Evolutionary conservation across 2,888 invertebrate species (phyloP), one percentile per base, ranked within the genome.

Genomic region (Aspidapion aeneum): DNA sequence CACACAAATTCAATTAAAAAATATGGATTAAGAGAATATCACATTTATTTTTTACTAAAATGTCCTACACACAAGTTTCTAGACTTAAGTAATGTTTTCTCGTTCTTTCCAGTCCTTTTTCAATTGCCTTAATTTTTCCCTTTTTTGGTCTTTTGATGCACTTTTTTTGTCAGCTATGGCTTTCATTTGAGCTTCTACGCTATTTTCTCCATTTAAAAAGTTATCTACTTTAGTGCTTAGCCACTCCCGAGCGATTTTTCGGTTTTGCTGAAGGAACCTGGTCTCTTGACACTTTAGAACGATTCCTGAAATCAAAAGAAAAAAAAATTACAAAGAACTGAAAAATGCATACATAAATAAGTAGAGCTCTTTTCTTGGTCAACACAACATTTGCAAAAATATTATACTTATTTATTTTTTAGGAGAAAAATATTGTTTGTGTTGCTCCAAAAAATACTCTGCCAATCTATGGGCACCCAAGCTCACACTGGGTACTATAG

Each of bases 271-370:
- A 66, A 93, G 85, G 63, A 90, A 88, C 73, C 98, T 85, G 61
- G 93, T 90, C 66, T 89, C 86, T 74, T 99, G 98, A 74, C 94
- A 94, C 82, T 97, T 95, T 1, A 96, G 86, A 1, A 92, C 85
- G 60, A 90, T 84, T 20, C 92, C 90, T 89, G 76, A 49, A 89
- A 90, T 35, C 12, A 7, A 12, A 12, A 35, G 3, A 35, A 12
- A 12, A 7, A 35, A 35, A 7, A 35, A 3, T 7, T 7, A 12
- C 35, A 35, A 35, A 35, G 35, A 35, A 35, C n/a, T n/a, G n/a
- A n/a, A n/a, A n/a, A n/a, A n/a, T n/a, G n/a, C n/a, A n/a, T n/a
- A n/a, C n/a, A n/a, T n/a, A n/a, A n/a, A n/a, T n/a, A n/a, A n/a
- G n/a, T n/a, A n/a, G n/a, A n/a, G n/a, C n/a, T n/a, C n/a, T n/a